Base-by-base conservation (phyloP, 2,888 invertebrate species). In the Lasioglossum villosulum region DNA sequence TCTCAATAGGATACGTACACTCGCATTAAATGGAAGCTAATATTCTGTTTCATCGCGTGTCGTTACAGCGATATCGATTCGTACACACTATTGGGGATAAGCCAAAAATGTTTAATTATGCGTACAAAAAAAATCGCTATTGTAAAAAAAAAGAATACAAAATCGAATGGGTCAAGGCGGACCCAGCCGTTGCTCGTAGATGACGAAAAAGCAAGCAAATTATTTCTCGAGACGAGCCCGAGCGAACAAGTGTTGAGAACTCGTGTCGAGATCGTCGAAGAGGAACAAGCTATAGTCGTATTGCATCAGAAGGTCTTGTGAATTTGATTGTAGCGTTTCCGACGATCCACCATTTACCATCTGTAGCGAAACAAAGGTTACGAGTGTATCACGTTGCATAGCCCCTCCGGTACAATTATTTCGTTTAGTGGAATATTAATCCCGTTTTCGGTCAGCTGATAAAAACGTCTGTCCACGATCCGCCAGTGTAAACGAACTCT, bases 401-500 rank as follows among this genome's bases (percentile, higher is more conserved):
- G 63, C 8, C 30, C 19, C 30, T 30, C 30, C 34, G 63, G 63
- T 34, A 39, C 70, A n/a, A 39, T 14, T 45, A 19, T 71, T 27
- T 27, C 42, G 19, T 72, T 72, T 42, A 12, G 59, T 14, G 30
- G 30, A 48, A 42, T 39, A 56, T 71, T 42, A 39, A 34, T 56
- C n/a, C n/a, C 0, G 30, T 2, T 81, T 63, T 63, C n/a, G 63
- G 63, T 0, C 19, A 30, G 19, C 19, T 19, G 27, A 45, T 37
- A 23, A 27, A 42, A 37, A 80, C 56, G 70, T 68, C n/a, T 10
- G 19, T 72, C 23, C 30, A 23, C 27, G 19, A 70, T 78, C 19
- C 72, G 10, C n/a, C 19, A 56, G 83, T 80, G 81, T 83, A 82
- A 89, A 87, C 42, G 83, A 89, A 87, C 81, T 76, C 74, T 74